A percentile compares a stretch with the other conserved stretches of the same genome.
phyloP scores from a whole-genome alignment of 2,888 invertebrate species.

The Proisotoma minuta region DNA sequence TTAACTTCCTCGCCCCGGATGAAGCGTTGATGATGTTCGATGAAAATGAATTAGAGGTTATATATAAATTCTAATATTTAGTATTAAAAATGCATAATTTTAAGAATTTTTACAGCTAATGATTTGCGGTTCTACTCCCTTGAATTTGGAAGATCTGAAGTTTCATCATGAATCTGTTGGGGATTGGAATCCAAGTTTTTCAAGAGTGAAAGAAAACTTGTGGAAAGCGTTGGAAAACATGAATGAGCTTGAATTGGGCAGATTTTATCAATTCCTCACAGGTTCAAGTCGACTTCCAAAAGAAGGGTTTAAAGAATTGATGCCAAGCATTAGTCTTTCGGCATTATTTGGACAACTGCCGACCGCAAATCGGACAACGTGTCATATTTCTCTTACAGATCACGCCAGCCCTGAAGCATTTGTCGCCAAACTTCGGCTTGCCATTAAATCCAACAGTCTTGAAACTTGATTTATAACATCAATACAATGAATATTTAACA shows the following conservation, averaged over 20 bases:
- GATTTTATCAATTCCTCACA: slow-evolving; percentile 53
- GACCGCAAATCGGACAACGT: slow-evolving; percentile 55
- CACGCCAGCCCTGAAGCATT: too few relatives aligned
- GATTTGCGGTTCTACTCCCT: slow-evolving; percentile 19
- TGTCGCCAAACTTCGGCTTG: too few relatives aligned
- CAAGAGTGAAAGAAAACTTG: slow-evolving; percentile 54
- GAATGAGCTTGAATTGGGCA: slow-evolving; percentile 53
- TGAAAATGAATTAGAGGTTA: slow-evolving; percentile 89
- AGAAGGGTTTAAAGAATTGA: slow-evolving; percentile 53
- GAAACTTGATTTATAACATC: too few relatives aligned
- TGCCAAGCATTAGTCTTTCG: slow-evolving; percentile 52
- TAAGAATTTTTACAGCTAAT: slow-evolving; percentile 11
- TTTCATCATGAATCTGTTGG: slow-evolving; percentile 1
- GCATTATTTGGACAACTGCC: slow-evolving; percentile 52
- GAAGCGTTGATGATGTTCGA: slow-evolving; percentile 89
- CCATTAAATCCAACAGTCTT: too few relatives aligned
- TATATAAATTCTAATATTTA: neutral
- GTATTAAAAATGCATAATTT: neutral
- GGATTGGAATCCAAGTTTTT: slow-evolving; percentile 49
- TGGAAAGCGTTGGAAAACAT: slow-evolving; percentile 54
- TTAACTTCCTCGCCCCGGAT: slow-evolving; percentile 85
- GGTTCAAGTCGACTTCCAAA: slow-evolving; percentile 54
- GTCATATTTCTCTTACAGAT: slow-evolving; percentile 54
- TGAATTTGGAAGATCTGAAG: slow-evolving; percentile 8
- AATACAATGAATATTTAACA: too few relatives aligned